Evolutionary conservation across 2,888 invertebrate species (phyloP), one percentile per base, ranked within the genome.

Genomic region (Dicyrtoma fusca): DNA sequence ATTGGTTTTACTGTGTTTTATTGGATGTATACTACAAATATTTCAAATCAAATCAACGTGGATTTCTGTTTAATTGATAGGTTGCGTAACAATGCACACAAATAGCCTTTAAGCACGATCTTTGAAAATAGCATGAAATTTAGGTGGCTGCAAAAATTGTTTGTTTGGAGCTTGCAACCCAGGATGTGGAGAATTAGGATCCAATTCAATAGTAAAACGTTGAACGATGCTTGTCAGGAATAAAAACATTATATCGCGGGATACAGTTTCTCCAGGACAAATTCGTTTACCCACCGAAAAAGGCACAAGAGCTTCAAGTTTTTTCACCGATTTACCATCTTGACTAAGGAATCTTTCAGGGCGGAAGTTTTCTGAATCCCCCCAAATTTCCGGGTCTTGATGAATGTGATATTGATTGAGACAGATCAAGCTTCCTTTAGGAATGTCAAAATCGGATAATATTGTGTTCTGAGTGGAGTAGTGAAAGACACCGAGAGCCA

Each of bases 401-500:
- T 75, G 74, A n/a, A 71, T 47, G 6, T 55, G 49, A 45, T 74
- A 74, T 10, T 65, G 5, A 23, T 76, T 75, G 4, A 62, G 26
- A 8, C 71, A 21, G 0, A 77, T 17, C 26, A 61, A 21, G 0
- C 69, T 71, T 11, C 34, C 70, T 49, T 75, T 75, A 0, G 78
- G 79, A 26, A 81, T 78, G 65, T 78, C 70, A 55, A 76, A 80
- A 6, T 77, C 79, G 23, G 71, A 72, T 45, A 81, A 74, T 47
- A 78, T 64, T 19, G 77, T 79, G 61, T 77, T 55, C 13, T 68
- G 53, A 8, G 74, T 77, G 0, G 78, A 75, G 19, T 74, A 74
- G 42, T 80, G 80, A 57, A 79, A 80, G 19, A 80, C 64, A 8
- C 79, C 80, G 47, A 80, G 57, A 19, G 80, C 79, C 11, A 79